Percentiles rank a stretch among this genome's conserved stretches.
These are phyloP conservation scores for Donacobius atricapilla DNA, from an alignment of 2,113 vertebrate species.

Conservation along the genomic window DNA sequence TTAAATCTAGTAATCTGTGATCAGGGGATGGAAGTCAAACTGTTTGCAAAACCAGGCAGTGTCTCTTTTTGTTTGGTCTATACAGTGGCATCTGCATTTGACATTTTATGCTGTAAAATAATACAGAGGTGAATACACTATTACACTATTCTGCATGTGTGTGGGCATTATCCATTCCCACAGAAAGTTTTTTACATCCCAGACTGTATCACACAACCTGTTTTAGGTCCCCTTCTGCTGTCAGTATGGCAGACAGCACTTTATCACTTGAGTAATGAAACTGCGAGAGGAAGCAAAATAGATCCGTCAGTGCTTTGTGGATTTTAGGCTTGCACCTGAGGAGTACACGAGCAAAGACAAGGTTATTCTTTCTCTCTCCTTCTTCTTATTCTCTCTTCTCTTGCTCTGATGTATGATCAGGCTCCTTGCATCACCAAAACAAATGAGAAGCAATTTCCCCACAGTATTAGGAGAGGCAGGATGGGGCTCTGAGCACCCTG, in stretches of 20 bases:
- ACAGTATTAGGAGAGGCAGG: background rate
- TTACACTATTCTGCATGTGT: background rate
- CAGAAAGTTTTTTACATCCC: background rate
- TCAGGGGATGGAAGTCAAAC: background rate
- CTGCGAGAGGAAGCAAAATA: background rate
- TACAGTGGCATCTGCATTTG: background rate
- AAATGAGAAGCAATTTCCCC: background rate
- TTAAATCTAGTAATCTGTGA: background rate
- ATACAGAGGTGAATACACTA: background rate
- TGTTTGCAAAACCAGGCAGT: background rate
- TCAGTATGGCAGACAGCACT: background rate
- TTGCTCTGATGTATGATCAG: background rate
- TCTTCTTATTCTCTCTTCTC: background rate
- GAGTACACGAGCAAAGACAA: background rate
- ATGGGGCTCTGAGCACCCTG: background rate
- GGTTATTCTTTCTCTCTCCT: background rate
- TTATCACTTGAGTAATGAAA: background rate
- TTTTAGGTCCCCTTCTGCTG: background rate
- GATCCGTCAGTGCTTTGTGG: background rate
- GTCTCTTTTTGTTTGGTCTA: background rate
- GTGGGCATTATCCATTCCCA: background rate
- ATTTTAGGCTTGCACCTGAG: background rate
- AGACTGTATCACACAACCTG: background rate
- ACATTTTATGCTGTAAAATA: background rate
- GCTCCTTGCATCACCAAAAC: background rate